These are phyloP conservation scores for Cephus nigrinus DNA, from an alignment of 2,888 invertebrate species.

Conservation along the genomic window DNA sequence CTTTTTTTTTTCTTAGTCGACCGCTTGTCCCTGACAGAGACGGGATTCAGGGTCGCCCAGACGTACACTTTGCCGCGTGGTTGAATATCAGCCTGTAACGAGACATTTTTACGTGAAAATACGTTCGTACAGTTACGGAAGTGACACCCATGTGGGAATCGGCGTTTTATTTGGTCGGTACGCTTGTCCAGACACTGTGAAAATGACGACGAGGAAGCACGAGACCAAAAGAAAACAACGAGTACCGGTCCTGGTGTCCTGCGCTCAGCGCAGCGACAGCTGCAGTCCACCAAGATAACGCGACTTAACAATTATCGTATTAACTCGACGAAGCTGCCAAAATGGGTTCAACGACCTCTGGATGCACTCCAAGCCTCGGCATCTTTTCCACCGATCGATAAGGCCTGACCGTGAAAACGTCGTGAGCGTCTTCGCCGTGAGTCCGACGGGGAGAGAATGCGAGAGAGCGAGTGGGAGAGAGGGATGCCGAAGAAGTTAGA, in stretches of 20 bases:
- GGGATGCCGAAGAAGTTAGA: not conserved
- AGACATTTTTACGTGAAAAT: not conserved
- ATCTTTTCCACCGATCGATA: conserved; percentile 50
- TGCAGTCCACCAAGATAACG: not conserved
- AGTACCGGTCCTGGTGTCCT: not conserved
- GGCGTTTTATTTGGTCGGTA: not conserved
- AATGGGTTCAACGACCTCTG: conserved; percentile 63
- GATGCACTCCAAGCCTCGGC: conserved; percentile 63
- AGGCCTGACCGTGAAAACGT: conserved; percentile 66
- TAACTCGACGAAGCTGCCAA: conserved; percentile 50
- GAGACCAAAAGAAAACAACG: not conserved
- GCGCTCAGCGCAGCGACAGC: not conserved
- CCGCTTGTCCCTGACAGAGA: conserved; percentile 2
- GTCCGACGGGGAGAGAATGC: not conserved
- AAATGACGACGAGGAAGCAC: not conserved
- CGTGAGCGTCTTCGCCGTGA: conserved; percentile 56
- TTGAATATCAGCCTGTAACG: not conserved
- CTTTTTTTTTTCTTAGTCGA: not conserved
- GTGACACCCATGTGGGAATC: not conserved
- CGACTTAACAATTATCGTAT: conserved; percentile 43
- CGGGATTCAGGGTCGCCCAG: not conserved
- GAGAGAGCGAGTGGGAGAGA: not conserved
- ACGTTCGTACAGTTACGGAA: not conserved
- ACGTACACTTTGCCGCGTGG: not conserved
- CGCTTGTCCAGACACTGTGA: not conserved